Conservation (phyloP, 2,113 vertebrate species). For the Macaca nemestrina region DNA sequence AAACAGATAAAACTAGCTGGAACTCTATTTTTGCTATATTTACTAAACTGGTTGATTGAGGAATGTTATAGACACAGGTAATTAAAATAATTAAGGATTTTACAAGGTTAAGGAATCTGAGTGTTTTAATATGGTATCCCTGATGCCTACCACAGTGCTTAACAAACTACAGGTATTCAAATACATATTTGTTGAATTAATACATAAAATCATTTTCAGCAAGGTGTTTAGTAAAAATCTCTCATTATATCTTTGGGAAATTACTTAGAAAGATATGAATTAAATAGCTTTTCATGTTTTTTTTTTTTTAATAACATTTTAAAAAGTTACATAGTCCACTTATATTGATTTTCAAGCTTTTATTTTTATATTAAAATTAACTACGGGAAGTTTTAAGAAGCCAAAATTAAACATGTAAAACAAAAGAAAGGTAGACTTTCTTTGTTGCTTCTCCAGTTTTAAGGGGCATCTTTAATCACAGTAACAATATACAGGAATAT, state of each 20-base stretch:
- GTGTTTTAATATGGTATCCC: not conserved
- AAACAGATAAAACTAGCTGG: not conserved
- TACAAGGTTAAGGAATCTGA: not conserved
- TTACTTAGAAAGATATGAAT: constrained; percentile 1
- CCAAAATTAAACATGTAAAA: constrained; percentile 24
- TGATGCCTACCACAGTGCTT: not conserved
- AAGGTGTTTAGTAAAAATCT: constrained; percentile 7
- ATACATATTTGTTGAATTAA: constrained; percentile 24
- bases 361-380: not conserved
- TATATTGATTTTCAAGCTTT: not conserved
- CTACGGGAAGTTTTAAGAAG: not conserved
- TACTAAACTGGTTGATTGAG: not conserved
- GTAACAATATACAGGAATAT: not conserved
- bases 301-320: not conserved
- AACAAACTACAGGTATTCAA: not conserved
- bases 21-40: constrained; percentile 19
- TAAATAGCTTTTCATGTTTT: not conserved
- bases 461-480: not conserved
- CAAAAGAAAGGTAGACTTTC: not conserved
- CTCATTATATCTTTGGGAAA: not conserved
- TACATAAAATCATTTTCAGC: constrained; percentile 19
- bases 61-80: not conserved
- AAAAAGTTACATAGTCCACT: not conserved
- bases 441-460: not conserved
- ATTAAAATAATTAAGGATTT: constrained; percentile 24